Base-by-base conservation (phyloP, 1,140 invertebrate genomes). In the Carposina sasakii region DNA sequence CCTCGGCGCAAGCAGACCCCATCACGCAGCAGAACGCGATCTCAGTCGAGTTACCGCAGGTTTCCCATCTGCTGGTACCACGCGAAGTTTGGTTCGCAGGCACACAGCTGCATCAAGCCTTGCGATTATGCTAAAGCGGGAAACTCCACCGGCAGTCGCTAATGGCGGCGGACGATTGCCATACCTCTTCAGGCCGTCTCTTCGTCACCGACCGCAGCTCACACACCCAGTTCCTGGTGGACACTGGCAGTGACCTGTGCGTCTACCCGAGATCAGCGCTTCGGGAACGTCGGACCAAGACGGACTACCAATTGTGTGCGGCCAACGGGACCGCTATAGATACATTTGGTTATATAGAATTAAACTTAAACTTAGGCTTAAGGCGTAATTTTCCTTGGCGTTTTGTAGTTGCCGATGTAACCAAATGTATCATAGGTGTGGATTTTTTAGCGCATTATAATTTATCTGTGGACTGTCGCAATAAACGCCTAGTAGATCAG, bases 1-100 rank as follows among this genome's bases (percentile, higher is more conserved):
- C n/a, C n/a, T n/a, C n/a, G n/a, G n/a, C n/a, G n/a, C n/a, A n/a
- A n/a, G n/a, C n/a, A n/a, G n/a, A n/a, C n/a, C n/a, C n/a, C n/a
- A n/a, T n/a, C n/a, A n/a, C n/a, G n/a, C n/a, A n/a, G n/a, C n/a
- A n/a, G n/a, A n/a, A n/a, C n/a, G n/a, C n/a, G n/a, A n/a, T n/a
- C n/a, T n/a, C n/a, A n/a, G n/a, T n/a, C n/a, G n/a, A n/a, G n/a
- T n/a, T n/a, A n/a, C n/a, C n/a, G n/a, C n/a, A n/a, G n/a, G n/a
- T n/a, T n/a, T n/a, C n/a, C n/a, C n/a, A 37, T 37, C 1, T 37
- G 36, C 12, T 37, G 36, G 36, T 37, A 37, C 6, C 36, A 37
- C 12, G 5, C 3, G 13, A 1, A 3, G 0, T 37, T 16, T 16
- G 5, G 9, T 9, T 15, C 4, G 8, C 1, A 37, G 15, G 36